phyloP scores from a whole-genome alignment of 2,113 vertebrate genomes.

The Anhinga rufa region DNA sequence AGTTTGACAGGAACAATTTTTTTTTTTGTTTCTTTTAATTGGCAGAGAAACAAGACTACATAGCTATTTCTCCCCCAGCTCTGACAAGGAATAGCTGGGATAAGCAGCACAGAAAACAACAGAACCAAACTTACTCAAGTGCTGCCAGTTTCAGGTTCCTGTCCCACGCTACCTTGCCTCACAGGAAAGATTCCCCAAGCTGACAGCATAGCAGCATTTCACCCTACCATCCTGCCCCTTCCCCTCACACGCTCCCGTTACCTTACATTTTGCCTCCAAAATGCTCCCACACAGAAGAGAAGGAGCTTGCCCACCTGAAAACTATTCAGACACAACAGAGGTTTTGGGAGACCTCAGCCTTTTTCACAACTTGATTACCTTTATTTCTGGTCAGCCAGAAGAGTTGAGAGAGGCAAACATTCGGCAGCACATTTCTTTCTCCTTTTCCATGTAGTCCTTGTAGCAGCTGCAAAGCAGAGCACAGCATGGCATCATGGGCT shows the following conservation, averaged over 20 bases:
- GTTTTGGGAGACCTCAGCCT: background rate
- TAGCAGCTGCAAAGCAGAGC: constrained; percentile 55
- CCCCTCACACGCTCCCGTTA: background rate
- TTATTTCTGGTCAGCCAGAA: background rate
- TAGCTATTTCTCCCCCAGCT: background rate
- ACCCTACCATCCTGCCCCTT: background rate
- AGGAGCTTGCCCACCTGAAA: background rate
- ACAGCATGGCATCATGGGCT: background rate
- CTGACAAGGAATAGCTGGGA: background rate
- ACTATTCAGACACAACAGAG: background rate
- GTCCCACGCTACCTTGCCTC: background rate
- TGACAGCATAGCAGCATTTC: background rate
- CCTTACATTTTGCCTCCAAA: background rate
- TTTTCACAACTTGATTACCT: constrained; percentile 43
- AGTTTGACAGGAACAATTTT: background rate
- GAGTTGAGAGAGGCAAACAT: constrained; percentile 61
- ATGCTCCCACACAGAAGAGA: background rate
- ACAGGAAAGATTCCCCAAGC: background rate
- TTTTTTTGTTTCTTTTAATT: constrained; percentile 12
- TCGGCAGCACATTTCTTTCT: constrained; percentile 71
- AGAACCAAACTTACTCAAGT: background rate
- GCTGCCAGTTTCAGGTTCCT: background rate
- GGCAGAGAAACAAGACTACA: constrained; percentile 3
- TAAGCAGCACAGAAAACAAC: constrained; percentile 11
- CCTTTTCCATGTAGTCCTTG: constrained; percentile 36